Conservation (phyloP, 2,113 vertebrate species). For the Ia io region DNA sequence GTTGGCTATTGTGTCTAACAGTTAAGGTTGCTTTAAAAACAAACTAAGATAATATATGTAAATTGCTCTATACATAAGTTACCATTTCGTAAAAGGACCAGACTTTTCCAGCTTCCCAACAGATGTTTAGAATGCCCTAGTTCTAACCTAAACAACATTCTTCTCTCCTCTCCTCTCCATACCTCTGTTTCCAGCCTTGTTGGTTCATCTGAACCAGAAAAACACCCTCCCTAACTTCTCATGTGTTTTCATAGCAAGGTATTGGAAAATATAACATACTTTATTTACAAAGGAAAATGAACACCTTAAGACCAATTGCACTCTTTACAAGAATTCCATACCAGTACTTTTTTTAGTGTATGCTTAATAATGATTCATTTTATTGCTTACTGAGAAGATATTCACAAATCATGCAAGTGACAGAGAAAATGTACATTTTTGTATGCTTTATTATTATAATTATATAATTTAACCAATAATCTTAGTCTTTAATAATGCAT, state of each 20-base stretch:
- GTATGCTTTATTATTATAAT: constrained; percentile 8
- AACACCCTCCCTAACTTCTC: neutral
- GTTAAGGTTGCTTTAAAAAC: neutral
- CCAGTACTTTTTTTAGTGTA: neutral
- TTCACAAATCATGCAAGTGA: neutral
- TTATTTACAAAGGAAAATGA: neutral
- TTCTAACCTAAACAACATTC: neutral
- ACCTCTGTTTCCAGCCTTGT: neutral
- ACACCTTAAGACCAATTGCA: neutral
- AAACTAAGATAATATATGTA: neutral
- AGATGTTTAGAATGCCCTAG: neutral
- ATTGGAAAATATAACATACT: neutral
- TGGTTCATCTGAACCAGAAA: neutral
- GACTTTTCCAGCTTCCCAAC: neutral
- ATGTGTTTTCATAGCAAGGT: neutral
- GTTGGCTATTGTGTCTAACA: neutral
- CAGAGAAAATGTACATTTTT: neutral
- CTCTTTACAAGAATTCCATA: neutral
- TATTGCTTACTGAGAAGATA: neutral
- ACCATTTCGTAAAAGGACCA: neutral
- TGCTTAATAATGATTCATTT: neutral
- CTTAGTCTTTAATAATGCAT: neutral
- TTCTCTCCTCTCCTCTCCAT: fast-evolving
- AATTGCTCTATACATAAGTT: neutral
- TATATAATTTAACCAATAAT: neutral